Evolutionary conservation across 1,140 invertebrate genomes (phyloP), one percentile per base, ranked within the genome.

Genomic region (Palaemon carinicauda): DNA sequence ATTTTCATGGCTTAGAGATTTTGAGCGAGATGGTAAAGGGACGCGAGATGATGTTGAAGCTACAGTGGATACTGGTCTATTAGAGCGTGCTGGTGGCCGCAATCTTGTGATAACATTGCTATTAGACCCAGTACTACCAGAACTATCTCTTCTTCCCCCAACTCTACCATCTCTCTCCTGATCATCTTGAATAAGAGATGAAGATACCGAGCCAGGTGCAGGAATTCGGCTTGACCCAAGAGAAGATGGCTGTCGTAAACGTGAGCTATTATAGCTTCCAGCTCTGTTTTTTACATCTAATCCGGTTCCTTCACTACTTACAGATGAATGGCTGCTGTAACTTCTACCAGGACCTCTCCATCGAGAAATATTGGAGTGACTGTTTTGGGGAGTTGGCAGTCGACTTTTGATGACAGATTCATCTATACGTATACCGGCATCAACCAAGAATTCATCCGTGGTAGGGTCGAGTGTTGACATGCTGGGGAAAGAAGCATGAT

Each of bases 401-500:
- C 88, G 81, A 51, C 82, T 86, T 29, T 78, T 69, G 65, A 89
- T 65, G 53, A 80, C 80, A 3, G 88, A 85, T 52, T 89, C 88
- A 33, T 89, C 88, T 21, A 93, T 93, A 53, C 91, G 91, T 33
- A 93, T 92, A 12, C 92, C 93, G 3, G 93, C 92, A 78, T 93
- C 92, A 9, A 93, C 92, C 79, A 93, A 91, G 87, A 93, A 93
- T 75, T 93, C 93, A 65, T 90, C 88, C 7, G 90, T 89, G 15
- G 88, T 87, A n/a, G 90, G 90, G 78, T 90, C 90, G 71, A 90
- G 84, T 52, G 90, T 83, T 53, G 90, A 89, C 65, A 90, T 54
- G 86, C 90, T 90, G 80, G 82, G 82, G 82, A 89, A 71, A 84
- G 88, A 88, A 78, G 82, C 74, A 81, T 79, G 87, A 78, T 89